Base-by-base conservation (phyloP, 2,797 vertebrate species). In the Philypnodon macrostomus region DNA sequence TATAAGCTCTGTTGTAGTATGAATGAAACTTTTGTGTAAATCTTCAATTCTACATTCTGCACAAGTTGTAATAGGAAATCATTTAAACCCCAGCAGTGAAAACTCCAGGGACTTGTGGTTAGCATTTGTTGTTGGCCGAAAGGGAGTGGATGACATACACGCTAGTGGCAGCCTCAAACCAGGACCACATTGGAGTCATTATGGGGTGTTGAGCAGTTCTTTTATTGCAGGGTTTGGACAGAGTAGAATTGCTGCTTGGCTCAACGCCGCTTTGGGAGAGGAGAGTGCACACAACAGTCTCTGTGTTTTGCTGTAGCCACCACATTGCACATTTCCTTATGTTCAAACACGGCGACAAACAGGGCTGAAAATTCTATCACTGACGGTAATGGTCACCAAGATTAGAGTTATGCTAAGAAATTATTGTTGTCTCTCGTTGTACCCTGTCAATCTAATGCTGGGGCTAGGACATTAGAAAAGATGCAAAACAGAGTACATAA, bases 131-230 rank as follows among this genome's bases (percentile, higher is more conserved):
- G 77, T 68, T 70, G 63, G 67, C 74, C 48, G 67, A 45, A 32
- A 46, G 26, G 65, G 53, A 75, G 58, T 67, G 58, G 67, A 61
- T 77, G 67, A 72, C 51, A 80, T 75, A 63, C 68, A 71, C 51
- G 68, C 62, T 71, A 42, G 70, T 59, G 69, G 79, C 72, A 83
- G 76, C 79, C 82, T 69, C 74, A 82, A 73, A 66, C 65, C 27
- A 0, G 40, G 68, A 70, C 71, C 80, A 83, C 64, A 76, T 67
- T 85, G 84, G 58, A 85, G 64, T 82, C 80, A 82, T 87, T 85
- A 81, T 55, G 21, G 63, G 65, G 77, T 80, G 81, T 73, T 77
- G 82, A 83, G 69, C 80, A 68, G 57, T 76, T 68, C 68, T 77
- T 87, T 88, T 83, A 88, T 85, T 81, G 73, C 70, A 76, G 76